These are phyloP conservation scores for Chaenodraco wilsoni DNA, from an alignment of 2,797 vertebrate species.

Conservation along the genomic window DNA sequence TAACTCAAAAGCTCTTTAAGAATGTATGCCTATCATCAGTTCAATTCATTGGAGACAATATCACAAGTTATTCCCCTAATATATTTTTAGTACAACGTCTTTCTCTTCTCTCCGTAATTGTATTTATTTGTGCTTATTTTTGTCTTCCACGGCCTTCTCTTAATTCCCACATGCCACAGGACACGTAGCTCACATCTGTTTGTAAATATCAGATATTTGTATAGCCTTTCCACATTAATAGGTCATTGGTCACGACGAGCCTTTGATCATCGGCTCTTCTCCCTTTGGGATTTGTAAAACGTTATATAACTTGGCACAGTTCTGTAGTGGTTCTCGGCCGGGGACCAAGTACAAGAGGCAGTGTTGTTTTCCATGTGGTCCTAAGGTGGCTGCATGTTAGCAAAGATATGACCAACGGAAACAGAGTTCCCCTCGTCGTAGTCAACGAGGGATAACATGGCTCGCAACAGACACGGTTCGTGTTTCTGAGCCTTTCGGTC, in stretches of 20 bases:
- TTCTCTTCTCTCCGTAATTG: no score
- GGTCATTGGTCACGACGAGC: background rate
- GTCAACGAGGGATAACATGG: background rate
- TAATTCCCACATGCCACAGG: background rate
- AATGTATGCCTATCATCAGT: background rate
- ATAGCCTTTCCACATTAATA: background rate
- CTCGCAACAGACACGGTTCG: background rate
- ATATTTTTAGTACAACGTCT: background rate
- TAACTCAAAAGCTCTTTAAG: background rate
- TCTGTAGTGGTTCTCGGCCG: background rate
- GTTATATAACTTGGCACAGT: background rate
- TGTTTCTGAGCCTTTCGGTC: background rate
- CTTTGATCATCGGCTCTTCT: background rate
- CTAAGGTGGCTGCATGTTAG: background rate
- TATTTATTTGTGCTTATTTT: constrained; percentile 4
- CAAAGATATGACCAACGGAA: background rate
- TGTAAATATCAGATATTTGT: constrained; percentile 8
- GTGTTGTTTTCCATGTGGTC: constrained; percentile 15
- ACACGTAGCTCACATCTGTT: background rate
- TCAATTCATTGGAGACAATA: background rate
- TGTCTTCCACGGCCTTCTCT: background rate
- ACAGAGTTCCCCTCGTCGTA: constrained; percentile 1
- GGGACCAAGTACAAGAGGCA: background rate
- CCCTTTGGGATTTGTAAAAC: background rate
- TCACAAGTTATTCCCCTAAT: background rate